Conservation (phyloP, 2,797 vertebrate genomes). For the Cyclura pinguis region DNA sequence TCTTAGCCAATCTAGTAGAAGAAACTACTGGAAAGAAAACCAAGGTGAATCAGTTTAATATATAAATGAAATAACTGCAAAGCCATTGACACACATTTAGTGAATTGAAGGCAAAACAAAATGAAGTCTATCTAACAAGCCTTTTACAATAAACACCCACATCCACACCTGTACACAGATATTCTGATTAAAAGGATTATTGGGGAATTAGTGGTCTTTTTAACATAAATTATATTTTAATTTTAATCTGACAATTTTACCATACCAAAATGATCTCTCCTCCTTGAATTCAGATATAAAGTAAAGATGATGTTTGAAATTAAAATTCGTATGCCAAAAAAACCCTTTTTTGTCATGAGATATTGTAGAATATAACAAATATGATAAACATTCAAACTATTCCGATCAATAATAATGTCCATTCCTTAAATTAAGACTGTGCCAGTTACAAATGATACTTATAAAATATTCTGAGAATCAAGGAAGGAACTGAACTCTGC, state of each 20-base stretch:
- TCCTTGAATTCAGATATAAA: background rate
- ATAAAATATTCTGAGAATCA: accelerated
- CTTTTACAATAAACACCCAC: background rate
- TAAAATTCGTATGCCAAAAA: background rate
- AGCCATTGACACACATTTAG: background rate
- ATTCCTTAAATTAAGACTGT: background rate
- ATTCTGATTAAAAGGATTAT: background rate
- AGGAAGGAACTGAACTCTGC: background rate
- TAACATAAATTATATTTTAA: accelerated
- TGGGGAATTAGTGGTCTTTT: background rate
- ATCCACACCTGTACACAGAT: background rate
- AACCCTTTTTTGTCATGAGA: background rate
- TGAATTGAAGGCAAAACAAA: background rate
- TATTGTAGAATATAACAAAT: background rate
- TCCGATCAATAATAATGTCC: background rate
- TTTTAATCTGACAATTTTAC: background rate
- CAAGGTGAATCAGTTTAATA: slow-evolving; percentile 4
- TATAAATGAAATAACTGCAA: background rate
- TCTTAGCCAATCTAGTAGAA: background rate
- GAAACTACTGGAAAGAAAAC: slow-evolving; percentile 1
- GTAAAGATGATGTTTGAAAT: background rate
- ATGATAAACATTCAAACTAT: background rate
- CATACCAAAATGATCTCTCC: background rate
- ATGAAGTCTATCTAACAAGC: background rate
- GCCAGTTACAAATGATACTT: background rate